phyloP scores from a whole-genome alignment of 1,140 invertebrate genomes.

The Macrosteles quadrilineatus region DNA sequence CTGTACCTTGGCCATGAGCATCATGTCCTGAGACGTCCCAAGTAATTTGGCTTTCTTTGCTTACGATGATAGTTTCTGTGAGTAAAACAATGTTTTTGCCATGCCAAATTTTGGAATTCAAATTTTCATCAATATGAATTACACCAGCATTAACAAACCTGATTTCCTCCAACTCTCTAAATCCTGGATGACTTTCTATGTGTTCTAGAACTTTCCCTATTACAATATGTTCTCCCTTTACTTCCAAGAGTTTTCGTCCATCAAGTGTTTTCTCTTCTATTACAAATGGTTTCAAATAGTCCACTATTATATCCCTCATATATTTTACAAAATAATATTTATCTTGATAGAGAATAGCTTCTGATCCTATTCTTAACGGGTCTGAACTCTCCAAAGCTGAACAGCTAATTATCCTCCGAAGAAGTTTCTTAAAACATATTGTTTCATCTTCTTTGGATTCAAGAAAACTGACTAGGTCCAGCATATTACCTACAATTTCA shows the following conservation, averaged over 20 bases:
- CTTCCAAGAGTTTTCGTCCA: not conserved
- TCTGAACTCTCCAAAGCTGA: no score
- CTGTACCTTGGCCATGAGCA: constrained; percentile 10
- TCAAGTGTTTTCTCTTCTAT: not conserved
- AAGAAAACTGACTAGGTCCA: no score
- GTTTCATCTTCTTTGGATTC: no score
- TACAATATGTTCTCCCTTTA: not conserved
- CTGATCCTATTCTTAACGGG: no score
- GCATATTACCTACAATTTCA: no score
- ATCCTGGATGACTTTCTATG: not conserved
- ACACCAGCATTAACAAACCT: constrained; percentile 28
- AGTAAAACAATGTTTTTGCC: constrained; percentile 36
- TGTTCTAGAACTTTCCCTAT: not conserved
- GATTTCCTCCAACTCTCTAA: constrained; percentile 25
- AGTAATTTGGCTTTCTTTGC: not conserved
- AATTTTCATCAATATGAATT: constrained; percentile 33
- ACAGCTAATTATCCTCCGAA: no score
- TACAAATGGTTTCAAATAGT: not conserved
- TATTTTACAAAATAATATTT: no score
- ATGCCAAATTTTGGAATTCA: constrained; percentile 28
- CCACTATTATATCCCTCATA: no score
- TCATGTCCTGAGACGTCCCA: constrained; percentile 39
- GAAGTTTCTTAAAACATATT: no score
- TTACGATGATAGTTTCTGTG: constrained; percentile 26
- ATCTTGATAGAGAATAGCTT: no score